Evolutionary conservation across 2,113 vertebrate species (phyloP).

Genomic region (Rhipidura dahli): DNA sequence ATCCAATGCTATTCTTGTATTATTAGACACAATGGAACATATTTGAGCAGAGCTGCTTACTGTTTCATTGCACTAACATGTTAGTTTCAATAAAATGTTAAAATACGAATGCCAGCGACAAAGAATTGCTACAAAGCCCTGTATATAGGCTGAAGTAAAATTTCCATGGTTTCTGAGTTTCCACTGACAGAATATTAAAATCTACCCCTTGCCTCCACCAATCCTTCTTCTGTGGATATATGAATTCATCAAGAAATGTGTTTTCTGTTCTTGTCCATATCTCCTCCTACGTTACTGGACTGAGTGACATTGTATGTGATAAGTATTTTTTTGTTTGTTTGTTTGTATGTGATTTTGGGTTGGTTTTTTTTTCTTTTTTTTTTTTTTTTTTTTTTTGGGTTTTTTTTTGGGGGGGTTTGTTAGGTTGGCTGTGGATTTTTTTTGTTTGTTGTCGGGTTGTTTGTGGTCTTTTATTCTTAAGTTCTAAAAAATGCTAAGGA

Average conservation of each 20-base stretch:
- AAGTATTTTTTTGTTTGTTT: background rate
- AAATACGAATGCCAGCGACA: background rate
- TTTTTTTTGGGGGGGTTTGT: background rate
- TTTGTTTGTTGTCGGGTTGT: background rate
- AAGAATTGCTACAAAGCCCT: background rate
- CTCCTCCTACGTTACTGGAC: background rate
- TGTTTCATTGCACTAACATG: background rate
- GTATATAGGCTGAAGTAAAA: background rate
- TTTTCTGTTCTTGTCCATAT: background rate
- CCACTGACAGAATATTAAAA: background rate
- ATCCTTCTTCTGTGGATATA: background rate
- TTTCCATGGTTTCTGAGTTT: background rate
- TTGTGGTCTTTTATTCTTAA: background rate
- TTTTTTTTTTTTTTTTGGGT: background rate
- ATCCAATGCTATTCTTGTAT: background rate
- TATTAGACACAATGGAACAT: background rate
- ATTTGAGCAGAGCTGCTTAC: background rate
- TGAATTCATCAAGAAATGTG: background rate
- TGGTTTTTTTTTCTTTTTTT: no score
- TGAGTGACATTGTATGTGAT: rapidly evolving
- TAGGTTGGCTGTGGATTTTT: background rate
- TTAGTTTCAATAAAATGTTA: background rate
- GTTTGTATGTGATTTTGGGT: rapidly evolving
- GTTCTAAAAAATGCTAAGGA: background rate
- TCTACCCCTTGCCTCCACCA: background rate